phyloP scores from a whole-genome alignment of 2,888 invertebrate species.

The Xestia ashworthii region DNA sequence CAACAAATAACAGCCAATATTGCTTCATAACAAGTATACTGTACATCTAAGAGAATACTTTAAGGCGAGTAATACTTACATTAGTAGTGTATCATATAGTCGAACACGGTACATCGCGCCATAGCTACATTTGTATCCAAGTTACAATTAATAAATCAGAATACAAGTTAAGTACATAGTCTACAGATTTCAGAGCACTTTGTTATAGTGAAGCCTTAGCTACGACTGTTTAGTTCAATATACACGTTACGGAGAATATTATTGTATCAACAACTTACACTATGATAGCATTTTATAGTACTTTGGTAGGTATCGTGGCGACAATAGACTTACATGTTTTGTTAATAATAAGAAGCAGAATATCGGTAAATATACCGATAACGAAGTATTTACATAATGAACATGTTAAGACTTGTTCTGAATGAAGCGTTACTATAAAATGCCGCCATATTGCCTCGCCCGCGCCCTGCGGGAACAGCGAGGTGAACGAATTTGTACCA shows the following conservation, averaged over 20 bases:
- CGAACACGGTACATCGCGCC: slow-evolving; percentile 65
- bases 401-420: slow-evolving; percentile 37
- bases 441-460: slow-evolving; percentile 65
- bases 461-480: neutral
- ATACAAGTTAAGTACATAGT: slow-evolving; percentile 87
- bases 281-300: slow-evolving; percentile 64
- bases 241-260: slow-evolving; percentile 61
- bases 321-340: slow-evolving; percentile 35
- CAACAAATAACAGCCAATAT: slow-evolving; percentile 48
- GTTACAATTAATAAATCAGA: slow-evolving; percentile 75
- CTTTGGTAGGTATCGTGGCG: slow-evolving; percentile 57
- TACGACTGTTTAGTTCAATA: slow-evolving; percentile 59
- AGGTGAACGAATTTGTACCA: slow-evolving; percentile 59
- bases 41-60: slow-evolving; percentile 61
- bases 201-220: slow-evolving; percentile 68
- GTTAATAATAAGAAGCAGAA: slow-evolving; percentile 44
- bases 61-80: slow-evolving; percentile 62
- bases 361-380: slow-evolving; percentile 23
- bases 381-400: slow-evolving; percentile 52
- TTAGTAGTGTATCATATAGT: slow-evolving; percentile 30
- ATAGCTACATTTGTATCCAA: slow-evolving; percentile 63
- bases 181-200: slow-evolving; percentile 84
- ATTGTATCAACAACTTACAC: slow-evolving; percentile 63
- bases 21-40: slow-evolving; percentile 59
- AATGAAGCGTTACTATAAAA: slow-evolving; percentile 59